phyloP scores from a whole-genome alignment of 2,797 vertebrate genomes.

The Vespertilio murinus region DNA sequence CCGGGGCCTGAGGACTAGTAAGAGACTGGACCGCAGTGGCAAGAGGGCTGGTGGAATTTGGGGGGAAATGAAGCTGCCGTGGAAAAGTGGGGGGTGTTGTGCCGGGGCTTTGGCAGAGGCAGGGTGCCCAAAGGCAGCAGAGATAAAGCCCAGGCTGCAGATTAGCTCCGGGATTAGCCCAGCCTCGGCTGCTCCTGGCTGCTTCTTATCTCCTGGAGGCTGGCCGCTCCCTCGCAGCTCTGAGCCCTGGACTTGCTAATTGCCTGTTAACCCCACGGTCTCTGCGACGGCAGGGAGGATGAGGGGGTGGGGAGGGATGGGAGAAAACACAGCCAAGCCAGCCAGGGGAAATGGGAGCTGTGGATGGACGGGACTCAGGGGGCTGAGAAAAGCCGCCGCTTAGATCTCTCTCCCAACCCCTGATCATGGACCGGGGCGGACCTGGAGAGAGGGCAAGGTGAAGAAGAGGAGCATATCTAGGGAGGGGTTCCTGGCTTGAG shows the following conservation, averaged over 20 bases:
- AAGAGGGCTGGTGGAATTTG: background rate
- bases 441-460: background rate
- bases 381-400: background rate
- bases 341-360: conserved; percentile 44
- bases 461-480: background rate
- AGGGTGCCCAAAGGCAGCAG: conserved; percentile 57
- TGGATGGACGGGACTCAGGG: conserved; percentile 25
- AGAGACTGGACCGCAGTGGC: background rate
- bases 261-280: conserved; percentile 75
- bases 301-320: background rate
- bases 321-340: background rate
- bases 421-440: background rate
- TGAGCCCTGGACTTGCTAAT: conserved; percentile 75
- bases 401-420: conserved; percentile 2
- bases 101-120: conserved; percentile 55
- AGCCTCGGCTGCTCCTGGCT: conserved; percentile 45
- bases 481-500: background rate
- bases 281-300: conserved; percentile 28
- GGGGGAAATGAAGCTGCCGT: background rate
- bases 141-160: conserved; percentile 73
- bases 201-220: conserved; percentile 73
- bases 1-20: background rate
- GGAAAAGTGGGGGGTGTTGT: background rate
- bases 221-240: conserved; percentile 8
- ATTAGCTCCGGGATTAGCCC: conserved; percentile 76